Conservation (phyloP, 2,888 invertebrate genomes). For the Ptilodon capucinus region DNA sequence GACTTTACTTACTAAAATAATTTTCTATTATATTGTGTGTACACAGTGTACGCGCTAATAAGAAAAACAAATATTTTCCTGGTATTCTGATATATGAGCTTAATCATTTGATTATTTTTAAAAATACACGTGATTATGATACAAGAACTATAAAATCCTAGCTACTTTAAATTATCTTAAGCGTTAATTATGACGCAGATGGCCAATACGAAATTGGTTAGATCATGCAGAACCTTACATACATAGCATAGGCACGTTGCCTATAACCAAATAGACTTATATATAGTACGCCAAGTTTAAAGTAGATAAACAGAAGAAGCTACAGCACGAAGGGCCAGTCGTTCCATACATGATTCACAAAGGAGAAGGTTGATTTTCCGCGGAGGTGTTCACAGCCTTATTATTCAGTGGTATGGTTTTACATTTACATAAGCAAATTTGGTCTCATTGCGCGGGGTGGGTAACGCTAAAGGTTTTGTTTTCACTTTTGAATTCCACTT, state of each 20-base stretch:
- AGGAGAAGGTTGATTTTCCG: constrained; percentile 47
- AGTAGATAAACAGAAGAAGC: constrained; percentile 28
- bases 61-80: too few species aligned
- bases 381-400: constrained; percentile 38
- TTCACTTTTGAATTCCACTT: background rate
- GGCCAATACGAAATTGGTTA: too few species aligned
- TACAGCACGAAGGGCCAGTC: constrained; percentile 37
- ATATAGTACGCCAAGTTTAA: constrained; percentile 10
- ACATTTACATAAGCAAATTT: constrained; percentile 56
- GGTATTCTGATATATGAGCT: too few species aligned
- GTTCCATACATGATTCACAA: constrained; percentile 54
- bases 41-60: too few species aligned
- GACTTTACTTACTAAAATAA: too few species aligned
- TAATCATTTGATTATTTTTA: too few species aligned
- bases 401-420: constrained; percentile 48
- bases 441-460: constrained; percentile 27
- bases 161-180: too few species aligned
- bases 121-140: too few species aligned
- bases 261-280: background rate
- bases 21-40: too few species aligned
- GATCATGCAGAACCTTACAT: too few species aligned
- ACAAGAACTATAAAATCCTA: too few species aligned
- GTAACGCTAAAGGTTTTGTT: background rate
- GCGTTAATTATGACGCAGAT: too few species aligned
- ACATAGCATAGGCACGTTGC: background rate